phyloP scores from a whole-genome alignment of 2,888 invertebrate species.

The Fragum whitleyi region DNA sequence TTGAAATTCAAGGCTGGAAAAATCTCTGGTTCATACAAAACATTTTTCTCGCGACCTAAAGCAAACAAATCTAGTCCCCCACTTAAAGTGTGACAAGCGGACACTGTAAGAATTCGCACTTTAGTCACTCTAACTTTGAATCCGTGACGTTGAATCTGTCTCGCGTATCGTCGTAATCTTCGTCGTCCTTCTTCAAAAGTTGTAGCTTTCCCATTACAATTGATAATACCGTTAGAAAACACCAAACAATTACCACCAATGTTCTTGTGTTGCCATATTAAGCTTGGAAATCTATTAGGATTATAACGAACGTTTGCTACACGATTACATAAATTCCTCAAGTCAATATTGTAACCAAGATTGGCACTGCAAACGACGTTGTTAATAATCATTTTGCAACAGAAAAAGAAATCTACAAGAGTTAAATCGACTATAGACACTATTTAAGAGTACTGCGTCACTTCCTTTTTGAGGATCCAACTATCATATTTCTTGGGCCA shows the following conservation, averaged over 20 bases:
- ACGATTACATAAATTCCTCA: slow-evolving; percentile 25
- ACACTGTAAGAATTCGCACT: slow-evolving; percentile 21
- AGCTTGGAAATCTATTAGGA: slow-evolving; percentile 25
- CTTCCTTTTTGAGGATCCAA: slow-evolving; percentile 40
- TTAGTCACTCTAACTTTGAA: neutral
- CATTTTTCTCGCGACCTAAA: slow-evolving; percentile 11
- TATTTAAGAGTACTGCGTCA: slow-evolving; percentile 17
- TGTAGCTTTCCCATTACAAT: slow-evolving; percentile 31
- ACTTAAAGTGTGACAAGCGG: slow-evolving; percentile 26
- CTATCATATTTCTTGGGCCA: slow-evolving; percentile 58
- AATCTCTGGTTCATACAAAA: slow-evolving; percentile 30
- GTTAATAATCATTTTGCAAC: slow-evolving; percentile 26
- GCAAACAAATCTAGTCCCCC: neutral
- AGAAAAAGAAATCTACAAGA: neutral
- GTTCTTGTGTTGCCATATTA: slow-evolving; percentile 38
- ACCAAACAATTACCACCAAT: slow-evolving; percentile 42
- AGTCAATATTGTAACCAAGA: slow-evolving; percentile 16
- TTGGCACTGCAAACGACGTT: slow-evolving; percentile 32
- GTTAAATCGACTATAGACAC: neutral
- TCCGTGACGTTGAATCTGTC: slow-evolving; percentile 26
- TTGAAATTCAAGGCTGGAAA: slow-evolving; percentile 33
- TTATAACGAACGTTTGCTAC: slow-evolving; percentile 24
- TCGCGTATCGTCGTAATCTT: slow-evolving; percentile 28
- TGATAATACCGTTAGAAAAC: slow-evolving; percentile 38
- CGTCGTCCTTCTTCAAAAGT: slow-evolving; percentile 11